Evolutionary conservation across 2,797 vertebrate species (phyloP).

Genomic region (Pelochelys cantorii): DNA sequence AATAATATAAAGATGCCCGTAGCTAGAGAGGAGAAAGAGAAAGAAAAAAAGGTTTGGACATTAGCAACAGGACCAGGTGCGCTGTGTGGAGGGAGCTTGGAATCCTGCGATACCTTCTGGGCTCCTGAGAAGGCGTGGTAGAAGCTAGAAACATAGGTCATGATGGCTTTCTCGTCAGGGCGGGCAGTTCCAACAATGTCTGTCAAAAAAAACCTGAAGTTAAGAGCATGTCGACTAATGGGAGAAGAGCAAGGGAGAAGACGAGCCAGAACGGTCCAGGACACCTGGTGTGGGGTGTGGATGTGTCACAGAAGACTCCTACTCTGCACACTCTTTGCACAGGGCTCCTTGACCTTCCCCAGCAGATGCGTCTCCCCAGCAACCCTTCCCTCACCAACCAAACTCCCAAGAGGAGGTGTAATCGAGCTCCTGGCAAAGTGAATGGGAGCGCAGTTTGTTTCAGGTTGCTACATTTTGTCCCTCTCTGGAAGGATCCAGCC

Average conservation of each 20-base stretch:
- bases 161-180: slow-evolving; percentile 99
- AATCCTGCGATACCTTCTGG: slow-evolving; percentile 97
- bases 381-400: background rate
- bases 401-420: background rate
- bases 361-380: slow-evolving; percentile 5
- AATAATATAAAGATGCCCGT: slow-evolving; percentile 82
- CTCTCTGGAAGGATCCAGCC: background rate
- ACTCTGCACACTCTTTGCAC: background rate
- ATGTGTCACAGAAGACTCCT: background rate
- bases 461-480: background rate
- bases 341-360: slow-evolving; percentile 18
- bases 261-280: slow-evolving; percentile 49
- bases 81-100: slow-evolving; percentile 79
- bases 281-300: background rate
- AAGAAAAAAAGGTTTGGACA: slow-evolving; percentile 75
- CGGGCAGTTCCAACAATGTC: slow-evolving; percentile 99
- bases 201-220: slow-evolving; percentile 85
- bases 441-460: background rate
- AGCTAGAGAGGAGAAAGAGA: slow-evolving; percentile 74
- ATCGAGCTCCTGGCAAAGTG: background rate
- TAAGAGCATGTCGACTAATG: slow-evolving; percentile 73
- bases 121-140: slow-evolving; percentile 99
- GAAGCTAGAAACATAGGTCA: slow-evolving; percentile 99
- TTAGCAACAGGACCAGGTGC: slow-evolving; percentile 81
- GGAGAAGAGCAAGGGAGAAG: slow-evolving; percentile 45